Conservation (phyloP, 2,888 invertebrate species). For the Epirrhoe tristata region DNA sequence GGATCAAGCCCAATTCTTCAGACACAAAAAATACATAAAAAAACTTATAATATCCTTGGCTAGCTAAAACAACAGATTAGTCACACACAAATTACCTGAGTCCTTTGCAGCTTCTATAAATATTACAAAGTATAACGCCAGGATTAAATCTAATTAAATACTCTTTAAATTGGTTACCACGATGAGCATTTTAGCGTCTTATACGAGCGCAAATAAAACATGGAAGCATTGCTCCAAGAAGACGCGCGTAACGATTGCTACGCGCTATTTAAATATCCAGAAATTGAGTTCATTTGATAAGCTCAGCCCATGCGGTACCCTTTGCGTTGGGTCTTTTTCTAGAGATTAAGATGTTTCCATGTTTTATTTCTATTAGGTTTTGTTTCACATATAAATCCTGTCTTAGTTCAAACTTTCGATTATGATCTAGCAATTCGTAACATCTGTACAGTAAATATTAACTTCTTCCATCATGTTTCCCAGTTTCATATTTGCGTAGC, state of each 20-base stretch:
- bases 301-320: too few relatives aligned
- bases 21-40: neutral
- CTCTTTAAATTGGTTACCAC: neutral
- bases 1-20: constrained; percentile 19
- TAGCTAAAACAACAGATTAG: constrained; percentile 38
- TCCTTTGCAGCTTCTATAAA: constrained; percentile 47
- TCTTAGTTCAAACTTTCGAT: neutral
- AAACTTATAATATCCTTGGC: constrained; percentile 34
- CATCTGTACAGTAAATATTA: neutral
- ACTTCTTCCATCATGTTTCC: neutral
- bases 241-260: too few relatives aligned
- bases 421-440: neutral
- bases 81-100: constrained; percentile 47
- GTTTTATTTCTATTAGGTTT: too few relatives aligned
- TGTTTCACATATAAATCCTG: too few relatives aligned
- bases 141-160: constrained; percentile 1
- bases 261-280: too few relatives aligned
- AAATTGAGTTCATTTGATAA: too few relatives aligned
- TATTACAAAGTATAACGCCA: constrained; percentile 9
- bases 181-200: too few relatives aligned
- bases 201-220: too few relatives aligned
- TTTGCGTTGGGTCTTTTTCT: too few relatives aligned
- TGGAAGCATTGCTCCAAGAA: too few relatives aligned
- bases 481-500: neutral
- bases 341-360: too few relatives aligned